Conservation (phyloP, 2,113 vertebrate genomes). For the Lepidothrix coronata region DNA sequence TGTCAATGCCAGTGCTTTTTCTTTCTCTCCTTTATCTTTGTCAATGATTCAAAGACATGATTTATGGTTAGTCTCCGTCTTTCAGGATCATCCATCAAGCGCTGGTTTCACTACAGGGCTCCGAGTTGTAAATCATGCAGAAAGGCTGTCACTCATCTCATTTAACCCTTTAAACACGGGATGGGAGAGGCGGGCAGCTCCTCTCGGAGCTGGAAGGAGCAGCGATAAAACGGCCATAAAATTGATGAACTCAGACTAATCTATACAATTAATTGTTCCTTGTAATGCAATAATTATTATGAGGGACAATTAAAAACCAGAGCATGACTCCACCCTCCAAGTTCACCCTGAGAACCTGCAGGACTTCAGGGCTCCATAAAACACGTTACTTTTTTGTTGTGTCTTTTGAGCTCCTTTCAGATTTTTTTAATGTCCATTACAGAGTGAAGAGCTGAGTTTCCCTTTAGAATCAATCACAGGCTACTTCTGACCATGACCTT, state of each 20-base stretch:
- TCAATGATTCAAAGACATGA: conserved; percentile 99
- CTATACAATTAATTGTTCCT: conserved; percentile 36
- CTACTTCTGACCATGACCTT: conserved; percentile 70
- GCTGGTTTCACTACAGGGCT: conserved; percentile 94
- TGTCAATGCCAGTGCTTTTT: conserved; percentile 98
- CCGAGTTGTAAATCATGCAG: conserved; percentile 99
- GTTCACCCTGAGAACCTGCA: neutral
- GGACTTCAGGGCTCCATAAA: neutral
- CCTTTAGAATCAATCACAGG: conserved; percentile 67
- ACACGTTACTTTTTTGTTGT: conserved; percentile 49
- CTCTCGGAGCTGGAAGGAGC: neutral
- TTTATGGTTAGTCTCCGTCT: conserved; percentile 99
- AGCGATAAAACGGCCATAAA: conserved; percentile 19
- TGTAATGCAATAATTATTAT: conserved; percentile 45
- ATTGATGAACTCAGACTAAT: conserved; percentile 12
- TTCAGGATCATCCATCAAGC: conserved; percentile 99
- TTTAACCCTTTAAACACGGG: conserved; percentile 88
- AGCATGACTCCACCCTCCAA: neutral
- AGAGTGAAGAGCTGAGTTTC: conserved; percentile 35
- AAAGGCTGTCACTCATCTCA: conserved; percentile 99
- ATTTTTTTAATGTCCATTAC: conserved; percentile 50
- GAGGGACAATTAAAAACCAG: neutral
- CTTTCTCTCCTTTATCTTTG: conserved; percentile 99
- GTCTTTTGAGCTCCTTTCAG: conserved; percentile 3
- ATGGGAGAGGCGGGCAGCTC: neutral